Evolutionary conservation across 2,113 vertebrate genomes (phyloP), one percentile per base, ranked within the genome.

Genomic region (Ctenomys sociabilis): DNA sequence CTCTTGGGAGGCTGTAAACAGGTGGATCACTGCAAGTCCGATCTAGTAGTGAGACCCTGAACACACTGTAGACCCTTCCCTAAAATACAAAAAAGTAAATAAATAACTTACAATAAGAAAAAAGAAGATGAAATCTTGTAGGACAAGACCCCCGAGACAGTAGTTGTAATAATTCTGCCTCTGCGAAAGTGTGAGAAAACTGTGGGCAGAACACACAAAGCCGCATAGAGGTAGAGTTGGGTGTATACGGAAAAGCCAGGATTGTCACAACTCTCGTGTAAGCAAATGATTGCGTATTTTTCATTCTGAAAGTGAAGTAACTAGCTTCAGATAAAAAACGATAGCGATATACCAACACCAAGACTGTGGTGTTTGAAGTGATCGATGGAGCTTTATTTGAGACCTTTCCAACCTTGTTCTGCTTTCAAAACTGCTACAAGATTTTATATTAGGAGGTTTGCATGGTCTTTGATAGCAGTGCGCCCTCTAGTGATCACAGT

Each of bases 401-500:
- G 78, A 30, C 3, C n/a, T 61, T 63, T 57, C 40, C 11, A 37
- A 57, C 89, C n/a, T 64, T n/a, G 59, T 80, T 80, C 52, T 30
- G 35, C 90, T 93, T 95, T 75, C 92, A 92, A 92, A 93, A 94
- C 35, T 52, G 26, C 70, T 57, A 43, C 17, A n/a, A 7, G 40
- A 75, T 68, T 97, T 84, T 88, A 35, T 49, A 77, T 77, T 52
- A 61, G 63, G 45, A 94, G 84, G 1, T 96, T 93, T n/a, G 24
- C 13, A 30, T 30, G 37, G 91, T 96, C 26, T 92, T 89, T 96
- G 88, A 59, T 95, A 80, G 19, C 14, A 73, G 78, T 91, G 66
- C 13, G 40, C 96, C 97, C 97, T 97, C 97, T 97, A 86, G 95
- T 96, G 97, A 83, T 32, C 13, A 0, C 5, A 94, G 28, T 3